A percentile compares a stretch with the other conserved stretches of the same genome.
Evolutionary conservation across 2,797 vertebrate genomes (phyloP).

Genomic region (Todus mexicanus): DNA sequence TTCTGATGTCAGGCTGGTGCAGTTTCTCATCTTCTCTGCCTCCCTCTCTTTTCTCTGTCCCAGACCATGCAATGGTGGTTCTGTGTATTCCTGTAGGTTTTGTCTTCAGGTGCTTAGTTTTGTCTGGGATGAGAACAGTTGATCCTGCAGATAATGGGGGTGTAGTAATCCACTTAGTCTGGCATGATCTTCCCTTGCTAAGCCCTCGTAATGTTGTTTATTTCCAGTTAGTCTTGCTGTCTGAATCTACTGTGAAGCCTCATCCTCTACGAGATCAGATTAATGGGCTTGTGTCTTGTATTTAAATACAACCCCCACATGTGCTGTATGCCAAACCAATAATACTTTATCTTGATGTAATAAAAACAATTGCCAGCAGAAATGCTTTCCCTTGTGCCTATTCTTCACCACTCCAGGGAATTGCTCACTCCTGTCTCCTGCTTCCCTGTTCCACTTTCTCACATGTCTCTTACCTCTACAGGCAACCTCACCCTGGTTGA

Average conservation of each 20-base stretch:
- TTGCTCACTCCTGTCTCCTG: background rate
- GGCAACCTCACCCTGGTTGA: background rate
- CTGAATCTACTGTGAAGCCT: background rate
- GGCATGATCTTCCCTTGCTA: background rate
- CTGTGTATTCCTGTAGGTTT: background rate
- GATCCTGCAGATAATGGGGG: background rate
- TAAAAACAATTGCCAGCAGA: conserved; percentile 1
- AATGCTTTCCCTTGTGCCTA: background rate
- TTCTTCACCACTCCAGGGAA: background rate
- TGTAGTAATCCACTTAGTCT: background rate
- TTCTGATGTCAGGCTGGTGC: background rate
- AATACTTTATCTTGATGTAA: conserved; percentile 22
- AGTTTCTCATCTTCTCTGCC: background rate
- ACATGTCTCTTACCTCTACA: background rate
- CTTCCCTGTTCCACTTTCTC: background rate
- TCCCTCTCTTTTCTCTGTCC: background rate
- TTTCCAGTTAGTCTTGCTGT: background rate
- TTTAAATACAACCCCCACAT: conserved; percentile 18
- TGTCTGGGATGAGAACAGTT: background rate
- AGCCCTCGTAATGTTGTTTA: background rate
- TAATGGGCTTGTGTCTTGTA: background rate
- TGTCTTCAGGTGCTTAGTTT: background rate
- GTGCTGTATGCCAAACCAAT: background rate
- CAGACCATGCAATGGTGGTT: background rate
- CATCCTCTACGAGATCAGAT: background rate